Evolutionary conservation across 2,797 vertebrate genomes (phyloP).

Genomic region (Monodelphis domestica): DNA sequence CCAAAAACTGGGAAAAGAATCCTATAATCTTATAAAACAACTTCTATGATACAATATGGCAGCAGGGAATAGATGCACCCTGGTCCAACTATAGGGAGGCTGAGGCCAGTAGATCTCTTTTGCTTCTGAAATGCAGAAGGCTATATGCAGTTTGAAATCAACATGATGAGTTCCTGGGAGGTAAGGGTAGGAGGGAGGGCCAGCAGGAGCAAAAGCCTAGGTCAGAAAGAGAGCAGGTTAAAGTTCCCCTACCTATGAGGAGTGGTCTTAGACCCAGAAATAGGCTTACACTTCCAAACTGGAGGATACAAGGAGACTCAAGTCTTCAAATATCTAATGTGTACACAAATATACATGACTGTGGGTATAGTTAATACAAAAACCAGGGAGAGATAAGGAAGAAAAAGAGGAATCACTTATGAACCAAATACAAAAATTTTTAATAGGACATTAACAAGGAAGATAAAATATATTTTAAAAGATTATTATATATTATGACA

Average conservation of each 20-base stretch:
- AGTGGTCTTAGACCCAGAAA: neutral
- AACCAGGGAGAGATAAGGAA: neutral
- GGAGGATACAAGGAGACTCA: neutral
- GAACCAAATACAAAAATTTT: neutral
- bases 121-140: neutral
- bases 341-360: no score
- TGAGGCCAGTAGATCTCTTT: neutral
- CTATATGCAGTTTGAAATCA: neutral
- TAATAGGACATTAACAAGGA: neutral
- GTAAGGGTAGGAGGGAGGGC: neutral
- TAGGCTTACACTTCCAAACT: neutral
- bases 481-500: neutral
- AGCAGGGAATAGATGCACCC: neutral
- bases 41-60: neutral
- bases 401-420: neutral
- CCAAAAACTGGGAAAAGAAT: neutral
- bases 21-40: neutral
- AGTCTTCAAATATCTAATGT: no score
- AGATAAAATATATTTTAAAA: neutral
- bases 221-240: neutral
- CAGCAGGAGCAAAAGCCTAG: neutral
- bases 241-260: neutral
- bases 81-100: neutral
- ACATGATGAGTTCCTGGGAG: neutral
- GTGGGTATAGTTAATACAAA: neutral